These are phyloP conservation scores for Orthonychiurus folsomi DNA, from an alignment of 2,888 invertebrate species.

Conservation along the genomic window DNA sequence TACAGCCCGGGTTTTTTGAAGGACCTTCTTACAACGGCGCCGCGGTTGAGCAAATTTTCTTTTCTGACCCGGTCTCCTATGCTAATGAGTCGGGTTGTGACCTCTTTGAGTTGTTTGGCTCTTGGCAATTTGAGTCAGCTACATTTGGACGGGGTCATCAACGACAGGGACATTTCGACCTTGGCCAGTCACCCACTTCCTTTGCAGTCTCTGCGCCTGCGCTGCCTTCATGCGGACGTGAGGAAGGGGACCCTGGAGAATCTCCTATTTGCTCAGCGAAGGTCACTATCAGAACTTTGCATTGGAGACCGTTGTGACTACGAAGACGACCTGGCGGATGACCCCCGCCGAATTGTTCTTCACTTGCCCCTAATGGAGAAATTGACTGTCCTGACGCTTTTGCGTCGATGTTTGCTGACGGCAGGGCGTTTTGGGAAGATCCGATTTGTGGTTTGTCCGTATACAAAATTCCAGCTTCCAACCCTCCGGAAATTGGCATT, in stretches of 20 bases:
- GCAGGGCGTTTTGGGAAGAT: conserved; percentile 2
- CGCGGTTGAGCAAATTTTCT: not conserved
- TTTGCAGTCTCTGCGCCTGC: conserved; percentile 2
- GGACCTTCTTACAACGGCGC: conserved; percentile 3
- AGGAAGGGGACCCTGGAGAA: conserved; percentile 3
- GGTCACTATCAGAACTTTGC: conserved; percentile 1
- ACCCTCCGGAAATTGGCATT: conserved; percentile 1
- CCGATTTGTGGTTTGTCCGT: not conserved
- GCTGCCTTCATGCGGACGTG: conserved; percentile 4
- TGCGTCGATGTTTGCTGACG: conserved; percentile 1
- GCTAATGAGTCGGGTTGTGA: conserved; percentile 6
- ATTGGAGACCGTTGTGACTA: conserved; percentile 8
- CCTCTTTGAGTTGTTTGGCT: not conserved
- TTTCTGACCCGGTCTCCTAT: conserved; percentile 1
- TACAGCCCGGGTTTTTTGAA: conserved; percentile 7
- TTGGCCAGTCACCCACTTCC: not conserved
- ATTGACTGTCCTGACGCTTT: not conserved
- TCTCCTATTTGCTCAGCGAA: not conserved
- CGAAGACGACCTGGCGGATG: not conserved
- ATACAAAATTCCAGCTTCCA: not conserved
- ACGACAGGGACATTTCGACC: not conserved
- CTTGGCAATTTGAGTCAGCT: not conserved
- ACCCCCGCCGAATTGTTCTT: not conserved
- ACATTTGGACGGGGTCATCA: conserved; percentile 6
- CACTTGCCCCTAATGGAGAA: conserved; percentile 7